Conservation (phyloP, 2,888 invertebrate species). For the Neocrepidodera transversa region DNA sequence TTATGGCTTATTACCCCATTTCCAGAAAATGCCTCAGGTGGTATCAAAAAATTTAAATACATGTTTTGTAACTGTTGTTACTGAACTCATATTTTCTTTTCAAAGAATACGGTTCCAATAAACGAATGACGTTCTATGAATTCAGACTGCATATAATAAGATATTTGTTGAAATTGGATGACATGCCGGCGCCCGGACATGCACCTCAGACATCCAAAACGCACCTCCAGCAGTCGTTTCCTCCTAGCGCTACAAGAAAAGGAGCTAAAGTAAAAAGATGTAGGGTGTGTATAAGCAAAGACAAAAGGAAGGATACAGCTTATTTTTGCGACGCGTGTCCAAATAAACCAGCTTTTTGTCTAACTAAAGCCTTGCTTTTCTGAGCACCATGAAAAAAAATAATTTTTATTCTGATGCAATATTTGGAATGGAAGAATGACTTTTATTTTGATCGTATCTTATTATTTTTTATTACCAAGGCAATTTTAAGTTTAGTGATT, state of each 20-base stretch:
- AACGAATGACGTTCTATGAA: background rate
- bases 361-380: conserved; percentile 9
- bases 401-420: background rate
- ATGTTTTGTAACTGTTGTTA: conserved; percentile 23
- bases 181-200: background rate
- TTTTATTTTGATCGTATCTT: too few species aligned
- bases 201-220: background rate
- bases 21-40: conserved; percentile 21
- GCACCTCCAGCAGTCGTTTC: conserved; percentile 3
- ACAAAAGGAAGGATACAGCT: too few species aligned
- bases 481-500: too few species aligned
- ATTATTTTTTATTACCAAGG: too few species aligned
- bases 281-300: too few species aligned
- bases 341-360: conserved; percentile 16
- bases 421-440: too few species aligned
- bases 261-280: background rate
- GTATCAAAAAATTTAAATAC: conserved; percentile 44
- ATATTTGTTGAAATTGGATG: conserved; percentile 1
- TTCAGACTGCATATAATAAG: too few species aligned
- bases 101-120: conserved; percentile 14
- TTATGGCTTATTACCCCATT: too few species aligned
- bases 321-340: conserved; percentile 24
- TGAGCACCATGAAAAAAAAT: background rate
- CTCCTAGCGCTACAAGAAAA: background rate
- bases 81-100: conserved; percentile 29